Evolutionary conservation across 1,140 invertebrate genomes (phyloP).

Genomic region (Colletes latitarsis): DNA sequence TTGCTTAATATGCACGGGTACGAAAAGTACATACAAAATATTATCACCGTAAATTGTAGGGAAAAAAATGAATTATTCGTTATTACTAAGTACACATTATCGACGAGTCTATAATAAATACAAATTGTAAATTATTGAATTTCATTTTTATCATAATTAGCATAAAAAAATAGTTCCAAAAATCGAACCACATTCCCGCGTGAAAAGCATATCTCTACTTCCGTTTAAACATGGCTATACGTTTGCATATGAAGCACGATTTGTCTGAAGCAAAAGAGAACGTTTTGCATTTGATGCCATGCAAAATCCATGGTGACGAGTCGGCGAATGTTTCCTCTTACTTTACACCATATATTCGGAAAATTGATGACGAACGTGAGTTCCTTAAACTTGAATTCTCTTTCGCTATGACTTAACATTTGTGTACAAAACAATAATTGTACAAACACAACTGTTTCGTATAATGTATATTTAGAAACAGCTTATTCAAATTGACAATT

Average conservation of each 20-base stretch:
- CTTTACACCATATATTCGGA: slow-evolving; percentile 85
- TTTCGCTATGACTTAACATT: neutral
- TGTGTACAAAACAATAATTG: neutral
- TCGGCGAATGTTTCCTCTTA: slow-evolving; percentile 86
- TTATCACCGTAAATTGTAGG: too few relatives aligned
- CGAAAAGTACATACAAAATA: neutral
- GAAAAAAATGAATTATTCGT: neutral
- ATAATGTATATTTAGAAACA: neutral
- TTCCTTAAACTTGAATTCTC: slow-evolving; percentile 37
- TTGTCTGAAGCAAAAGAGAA: slow-evolving; percentile 72
- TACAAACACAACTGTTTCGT: neutral
- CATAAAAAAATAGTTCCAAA: neutral
- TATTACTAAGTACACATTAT: neutral
- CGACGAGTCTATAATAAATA: neutral
- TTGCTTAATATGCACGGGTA: neutral
- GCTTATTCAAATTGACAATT: neutral
- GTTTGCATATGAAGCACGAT: slow-evolving; percentile 80
- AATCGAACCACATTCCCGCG: slow-evolving; percentile 21
- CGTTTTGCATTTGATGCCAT: slow-evolving; percentile 87
- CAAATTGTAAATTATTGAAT: neutral
- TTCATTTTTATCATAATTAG: slow-evolving; percentile 8
- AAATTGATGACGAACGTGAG: slow-evolving; percentile 76
- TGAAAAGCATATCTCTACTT: slow-evolving; percentile 21
- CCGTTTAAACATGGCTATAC: slow-evolving; percentile 78
- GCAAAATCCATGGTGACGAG: slow-evolving; percentile 87